phyloP scores from a whole-genome alignment of 2,797 vertebrate species.

The Diplodus puntazzo region DNA sequence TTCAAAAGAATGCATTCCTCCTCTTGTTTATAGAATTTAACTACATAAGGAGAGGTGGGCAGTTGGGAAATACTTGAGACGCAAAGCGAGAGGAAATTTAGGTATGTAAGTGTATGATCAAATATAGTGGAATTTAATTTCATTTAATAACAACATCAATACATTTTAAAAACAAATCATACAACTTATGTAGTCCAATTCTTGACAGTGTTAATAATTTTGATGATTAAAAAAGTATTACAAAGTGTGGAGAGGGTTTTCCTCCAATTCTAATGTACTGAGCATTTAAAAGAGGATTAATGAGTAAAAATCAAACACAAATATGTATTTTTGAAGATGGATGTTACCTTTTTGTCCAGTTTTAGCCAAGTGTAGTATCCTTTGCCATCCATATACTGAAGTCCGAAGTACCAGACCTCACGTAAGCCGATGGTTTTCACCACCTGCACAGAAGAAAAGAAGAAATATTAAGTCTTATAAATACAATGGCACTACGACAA shows the following conservation, averaged over 20 bases:
- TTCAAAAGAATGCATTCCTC: constrained; percentile 57
- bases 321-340: background rate
- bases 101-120: background rate
- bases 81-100: background rate
- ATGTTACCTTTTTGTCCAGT: constrained; percentile 96
- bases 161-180: background rate
- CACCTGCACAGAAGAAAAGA: constrained; percentile 84
- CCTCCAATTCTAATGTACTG: background rate
- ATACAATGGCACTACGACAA: background rate
- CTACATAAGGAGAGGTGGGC: constrained; percentile 11
- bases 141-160: background rate
- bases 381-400: constrained; percentile 94
- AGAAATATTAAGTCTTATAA: background rate
- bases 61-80: constrained; percentile 5
- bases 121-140: constrained; percentile 3
- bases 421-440: constrained; percentile 96
- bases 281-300: background rate
- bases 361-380: constrained; percentile 95
- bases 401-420: constrained; percentile 98
- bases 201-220: background rate
- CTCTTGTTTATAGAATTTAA: constrained; percentile 29
- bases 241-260: background rate
- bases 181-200: background rate
- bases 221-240: background rate
- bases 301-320: background rate